These are phyloP conservation scores for Cryptoblepharus egeriae DNA, from an alignment of 2,797 vertebrate species.

Conservation along the genomic window DNA sequence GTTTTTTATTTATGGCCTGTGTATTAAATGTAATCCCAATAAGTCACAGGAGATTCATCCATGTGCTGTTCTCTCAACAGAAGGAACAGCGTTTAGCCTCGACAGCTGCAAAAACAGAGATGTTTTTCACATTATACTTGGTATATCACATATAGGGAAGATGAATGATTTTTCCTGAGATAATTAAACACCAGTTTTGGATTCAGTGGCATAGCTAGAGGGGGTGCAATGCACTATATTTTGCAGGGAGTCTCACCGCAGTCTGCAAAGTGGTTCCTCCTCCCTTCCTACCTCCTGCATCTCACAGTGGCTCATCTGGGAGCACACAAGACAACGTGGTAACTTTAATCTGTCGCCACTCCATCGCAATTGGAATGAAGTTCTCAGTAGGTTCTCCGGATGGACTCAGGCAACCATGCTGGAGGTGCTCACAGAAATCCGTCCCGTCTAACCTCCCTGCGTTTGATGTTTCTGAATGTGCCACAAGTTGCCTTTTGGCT, in stretches of 20 bases:
- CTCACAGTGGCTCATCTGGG: too few species aligned
- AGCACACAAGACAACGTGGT: too few species aligned
- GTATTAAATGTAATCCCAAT: slow-evolving; percentile 57
- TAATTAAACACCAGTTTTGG: background rate
- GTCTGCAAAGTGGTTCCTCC: too few species aligned
- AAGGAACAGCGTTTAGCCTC: slow-evolving; percentile 10
- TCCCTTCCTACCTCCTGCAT: too few species aligned
- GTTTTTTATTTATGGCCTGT: slow-evolving; percentile 51
- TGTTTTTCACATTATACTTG: slow-evolving; percentile 22
- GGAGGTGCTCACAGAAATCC: background rate
- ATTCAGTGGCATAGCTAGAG: too few species aligned
- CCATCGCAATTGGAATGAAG: too few species aligned
- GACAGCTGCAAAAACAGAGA: slow-evolving; percentile 58
- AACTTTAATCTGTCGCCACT: too few species aligned
- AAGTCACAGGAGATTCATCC: slow-evolving; percentile 25
- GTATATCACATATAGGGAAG: slow-evolving; percentile 22
- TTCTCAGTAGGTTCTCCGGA: background rate
- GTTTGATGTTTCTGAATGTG: background rate
- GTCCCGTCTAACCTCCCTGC: too few species aligned
- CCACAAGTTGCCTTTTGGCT: background rate
- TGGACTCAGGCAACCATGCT: background rate
- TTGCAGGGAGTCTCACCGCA: too few species aligned
- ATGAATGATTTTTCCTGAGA: background rate
- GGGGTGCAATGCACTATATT: too few species aligned
- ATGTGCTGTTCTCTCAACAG: slow-evolving; percentile 42